Evolutionary conservation across 2,888 invertebrate species (phyloP).

Genomic region (Emmelina monodactyla): DNA sequence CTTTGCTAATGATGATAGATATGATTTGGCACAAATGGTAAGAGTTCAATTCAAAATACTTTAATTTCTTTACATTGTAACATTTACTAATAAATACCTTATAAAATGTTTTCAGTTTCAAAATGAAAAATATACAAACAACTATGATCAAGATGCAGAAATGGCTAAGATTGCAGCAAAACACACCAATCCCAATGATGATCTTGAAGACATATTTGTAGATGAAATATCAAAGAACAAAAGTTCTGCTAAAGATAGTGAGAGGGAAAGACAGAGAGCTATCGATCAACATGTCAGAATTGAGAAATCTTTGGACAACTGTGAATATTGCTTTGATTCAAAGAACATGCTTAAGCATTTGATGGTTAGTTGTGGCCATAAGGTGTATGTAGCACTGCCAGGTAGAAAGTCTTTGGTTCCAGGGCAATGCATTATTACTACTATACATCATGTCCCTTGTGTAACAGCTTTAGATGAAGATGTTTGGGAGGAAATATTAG

Average conservation of each 20-base stretch:
- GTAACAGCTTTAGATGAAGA: slow-evolving; percentile 92
- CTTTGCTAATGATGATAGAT: slow-evolving; percentile 90
- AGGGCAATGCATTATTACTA: slow-evolving; percentile 88
- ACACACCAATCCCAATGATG: slow-evolving; percentile 71
- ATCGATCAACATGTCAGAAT: slow-evolving; percentile 77
- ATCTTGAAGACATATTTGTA: slow-evolving; percentile 86
- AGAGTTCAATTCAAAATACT: slow-evolving; percentile 17
- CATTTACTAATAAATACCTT: neutral
- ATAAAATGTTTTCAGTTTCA: slow-evolving; percentile 75
- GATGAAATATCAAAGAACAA: slow-evolving; percentile 76
- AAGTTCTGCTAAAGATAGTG: slow-evolving; percentile 67
- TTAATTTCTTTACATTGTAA: slow-evolving; percentile 4
- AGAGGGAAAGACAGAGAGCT: slow-evolving; percentile 70
- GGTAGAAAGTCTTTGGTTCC: slow-evolving; percentile 79
- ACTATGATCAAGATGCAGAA: slow-evolving; percentile 81
- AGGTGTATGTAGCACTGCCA: slow-evolving; percentile 87
- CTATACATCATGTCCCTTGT: slow-evolving; percentile 81
- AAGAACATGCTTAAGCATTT: slow-evolving; percentile 83
- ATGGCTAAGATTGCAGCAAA: slow-evolving; percentile 78
- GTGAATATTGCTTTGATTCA: slow-evolving; percentile 84
- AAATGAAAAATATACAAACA: slow-evolving; percentile 80
- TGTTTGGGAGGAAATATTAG: slow-evolving; percentile 88
- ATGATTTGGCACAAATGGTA: slow-evolving; percentile 85
- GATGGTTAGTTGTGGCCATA: slow-evolving; percentile 80
- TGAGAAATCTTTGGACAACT: slow-evolving; percentile 77